These are phyloP conservation scores for Misgurnus mizolepis DNA, from an alignment of 2,113 vertebrate genomes.

Conservation along the genomic window DNA sequence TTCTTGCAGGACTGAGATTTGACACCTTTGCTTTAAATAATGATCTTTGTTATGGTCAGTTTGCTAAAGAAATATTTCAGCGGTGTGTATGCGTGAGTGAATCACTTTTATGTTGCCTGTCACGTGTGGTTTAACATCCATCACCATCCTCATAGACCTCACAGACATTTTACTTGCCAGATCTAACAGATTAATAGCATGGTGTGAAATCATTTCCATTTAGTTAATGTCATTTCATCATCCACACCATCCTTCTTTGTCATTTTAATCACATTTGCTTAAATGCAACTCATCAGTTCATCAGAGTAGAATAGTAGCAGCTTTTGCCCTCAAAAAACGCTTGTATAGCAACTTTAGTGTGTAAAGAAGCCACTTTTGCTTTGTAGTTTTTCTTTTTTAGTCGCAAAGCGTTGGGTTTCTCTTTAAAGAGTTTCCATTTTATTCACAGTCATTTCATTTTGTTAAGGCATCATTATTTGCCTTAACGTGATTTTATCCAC, in stretches of 20 bases:
- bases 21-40: slow-evolving; percentile 32
- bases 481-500: slow-evolving; percentile 7
- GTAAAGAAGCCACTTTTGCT: not conserved
- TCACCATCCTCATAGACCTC: slow-evolving; percentile 58
- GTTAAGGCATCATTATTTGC: not conserved
- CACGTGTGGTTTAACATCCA: slow-evolving; percentile 65
- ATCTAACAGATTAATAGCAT: slow-evolving; percentile 65
- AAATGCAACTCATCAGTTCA: slow-evolving; percentile 63
- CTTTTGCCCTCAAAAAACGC: not conserved
- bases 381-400: slow-evolving; percentile 3
- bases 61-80: slow-evolving; percentile 53
- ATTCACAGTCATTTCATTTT: slow-evolving; percentile 7
- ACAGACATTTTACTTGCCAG: slow-evolving; percentile 62
- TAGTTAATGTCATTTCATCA: slow-evolving; percentile 62
- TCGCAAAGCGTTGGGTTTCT: not conserved
- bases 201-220: slow-evolving; percentile 60
- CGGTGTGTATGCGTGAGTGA: slow-evolving; percentile 55
- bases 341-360: not conserved
- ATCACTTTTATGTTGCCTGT: slow-evolving; percentile 61
- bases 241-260: slow-evolving; percentile 51
- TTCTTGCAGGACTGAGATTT: no score
- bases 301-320: slow-evolving; percentile 52
- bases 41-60: not conserved
- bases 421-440: not conserved
- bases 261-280: slow-evolving; percentile 61